Evolutionary conservation across 2,797 vertebrate genomes (phyloP), one percentile per base, ranked within the genome.

Genomic region (Buceros bicornis): DNA sequence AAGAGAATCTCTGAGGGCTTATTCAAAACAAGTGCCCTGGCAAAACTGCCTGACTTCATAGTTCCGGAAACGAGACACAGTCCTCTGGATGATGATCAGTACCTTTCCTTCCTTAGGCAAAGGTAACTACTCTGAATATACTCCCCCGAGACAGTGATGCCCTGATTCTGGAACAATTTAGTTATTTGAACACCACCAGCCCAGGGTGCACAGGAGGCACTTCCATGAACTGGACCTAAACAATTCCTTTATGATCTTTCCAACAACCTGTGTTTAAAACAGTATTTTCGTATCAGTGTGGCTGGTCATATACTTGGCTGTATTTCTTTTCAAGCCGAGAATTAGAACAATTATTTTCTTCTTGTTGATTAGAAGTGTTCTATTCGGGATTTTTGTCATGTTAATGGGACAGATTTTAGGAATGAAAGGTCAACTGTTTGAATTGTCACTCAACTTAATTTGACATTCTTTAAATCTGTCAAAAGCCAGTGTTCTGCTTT

Each of bases 381-480:
- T 65, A 6, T 61, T 61, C 20, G 71, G 33, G 40, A 1, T 10
- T 72, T 76, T 84, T 74, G 33, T 72, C 48, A 54, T 61, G 64
- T 20, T 65, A 83, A 70, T 93, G 61, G 37, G 54, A 85, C 26
- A 89, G 45, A 72, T 29, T 86, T 81, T 91, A 61, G 22, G 10
- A 96, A 85, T 1, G 3, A 95, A 95, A 96, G 62, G 42, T 71
- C 79, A 92, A 5, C 47, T 82, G 11, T 93, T 89, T 93, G 66
- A 90, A 86, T 26, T 86, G 76, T 57, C 88, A 93, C 22, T 92
- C 82, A 95, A 19, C 8, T 58, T n/a, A 70, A 65, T 85, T 80
- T 95, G 26, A 80, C 69, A 58, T 43, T 84, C 57, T 91, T 85
- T 71, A 74, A 73, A 48, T 51, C 47, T 81, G 53, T 78, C 76